These are phyloP conservation scores for Aphidoletes aphidimyza DNA, from an alignment of 2,888 invertebrate genomes.

Conservation along the genomic window DNA sequence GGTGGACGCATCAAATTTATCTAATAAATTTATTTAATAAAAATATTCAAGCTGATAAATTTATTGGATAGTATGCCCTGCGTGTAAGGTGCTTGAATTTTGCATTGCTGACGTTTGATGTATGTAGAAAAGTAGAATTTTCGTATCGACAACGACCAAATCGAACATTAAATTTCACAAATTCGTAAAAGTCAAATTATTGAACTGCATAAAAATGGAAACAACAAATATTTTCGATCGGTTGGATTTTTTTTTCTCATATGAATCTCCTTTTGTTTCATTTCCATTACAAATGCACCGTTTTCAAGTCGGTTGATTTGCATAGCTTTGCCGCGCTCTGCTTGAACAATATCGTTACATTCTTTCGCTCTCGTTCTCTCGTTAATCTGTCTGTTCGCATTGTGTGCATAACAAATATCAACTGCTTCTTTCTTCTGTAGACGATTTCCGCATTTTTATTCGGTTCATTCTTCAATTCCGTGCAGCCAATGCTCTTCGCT, in stretches of 20 bases:
- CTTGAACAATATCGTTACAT: background rate
- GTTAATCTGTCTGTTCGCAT: constrained; percentile 20
- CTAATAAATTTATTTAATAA: too few species aligned
- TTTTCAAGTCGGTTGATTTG: background rate
- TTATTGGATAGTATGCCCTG: too few species aligned
- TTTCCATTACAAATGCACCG: background rate
- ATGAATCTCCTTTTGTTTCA: background rate
- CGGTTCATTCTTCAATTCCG: background rate
- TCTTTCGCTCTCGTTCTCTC: background rate
- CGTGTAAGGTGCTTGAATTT: too few species aligned
- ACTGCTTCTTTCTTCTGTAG: background rate
- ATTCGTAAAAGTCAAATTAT: constrained; percentile 48
- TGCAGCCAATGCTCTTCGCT: background rate
- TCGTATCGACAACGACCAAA: background rate
- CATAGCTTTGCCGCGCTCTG: background rate
- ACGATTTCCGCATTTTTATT: background rate
- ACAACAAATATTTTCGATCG: constrained; percentile 12
- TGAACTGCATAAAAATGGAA: constrained; percentile 26
- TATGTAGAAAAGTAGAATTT: constrained; percentile 12
- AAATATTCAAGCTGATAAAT: too few species aligned
- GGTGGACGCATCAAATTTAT: too few species aligned
- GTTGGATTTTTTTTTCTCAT: background rate
- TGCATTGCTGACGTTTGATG: constrained; percentile 21
- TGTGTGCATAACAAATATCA: constrained; percentile 7
- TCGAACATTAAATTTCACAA: constrained; percentile 1